Evolutionary conservation across 2,113 vertebrate species (phyloP), one percentile per base, ranked within the genome.

Genomic region (Phylloscopus whistleri): DNA sequence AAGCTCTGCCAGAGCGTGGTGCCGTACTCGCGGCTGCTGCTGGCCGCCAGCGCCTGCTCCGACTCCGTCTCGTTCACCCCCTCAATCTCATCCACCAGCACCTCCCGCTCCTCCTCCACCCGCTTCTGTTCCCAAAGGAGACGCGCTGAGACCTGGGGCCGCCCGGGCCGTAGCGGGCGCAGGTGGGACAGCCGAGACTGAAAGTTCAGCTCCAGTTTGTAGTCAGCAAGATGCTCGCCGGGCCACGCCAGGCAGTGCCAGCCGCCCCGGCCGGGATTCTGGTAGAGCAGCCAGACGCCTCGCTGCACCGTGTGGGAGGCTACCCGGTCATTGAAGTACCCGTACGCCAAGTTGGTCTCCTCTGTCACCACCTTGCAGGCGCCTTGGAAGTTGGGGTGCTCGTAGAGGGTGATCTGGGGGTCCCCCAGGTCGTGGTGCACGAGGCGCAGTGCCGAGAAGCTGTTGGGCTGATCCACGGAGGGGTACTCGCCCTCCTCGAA

Each of bases 361-460:
- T 97, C 95, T 1, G 85, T 97, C 66, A 97, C 95, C 62, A 96
- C 95, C 31, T 97, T 97, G 87, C 63, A 92, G 73, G 91, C 87
- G 0, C 97, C 97, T 53, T 90, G 87, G 56, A 94, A 97, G 76
- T 97, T 86, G 44, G 96, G 93, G 30, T 8, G 63, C 55, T 97
- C 97, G 0, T 97, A 97, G n/a, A 97, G 96, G 28, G 93, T 97
- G 90, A 97, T 97, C 77, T 95, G 89, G 7, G 97, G 96, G 26
- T 97, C 90, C 15, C 60, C 94, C 63, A 97, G 94, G 87, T 97
- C 96, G 1, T 96, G 77, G 53, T 92, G 93, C 84, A 97, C 96
- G 0, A 97, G 94, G 33, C 96, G 96, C 82, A 97, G 93, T 0
- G 97, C 91, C 0, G 97, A 97, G 92, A 97, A 96, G 49, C 90